Conservation (phyloP, 2,888 invertebrate species). For the Dione juno region DNA sequence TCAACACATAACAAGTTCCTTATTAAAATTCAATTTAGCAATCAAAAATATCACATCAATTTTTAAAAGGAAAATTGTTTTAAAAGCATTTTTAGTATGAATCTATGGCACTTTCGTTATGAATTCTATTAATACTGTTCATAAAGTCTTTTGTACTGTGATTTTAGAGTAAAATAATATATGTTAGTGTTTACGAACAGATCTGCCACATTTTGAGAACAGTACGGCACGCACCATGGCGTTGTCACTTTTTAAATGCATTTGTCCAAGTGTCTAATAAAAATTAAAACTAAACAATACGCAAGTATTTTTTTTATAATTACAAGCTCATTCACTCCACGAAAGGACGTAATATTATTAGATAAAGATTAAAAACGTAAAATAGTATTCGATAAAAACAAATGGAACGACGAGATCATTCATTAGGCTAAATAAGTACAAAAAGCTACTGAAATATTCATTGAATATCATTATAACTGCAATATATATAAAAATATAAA, state of each 20-base stretch:
- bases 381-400: not conserved
- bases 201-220: not conserved
- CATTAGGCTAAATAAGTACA: constrained; percentile 16
- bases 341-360: not conserved
- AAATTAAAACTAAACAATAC: not conserved
- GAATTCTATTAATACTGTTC: constrained; percentile 64
- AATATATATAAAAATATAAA: not conserved
- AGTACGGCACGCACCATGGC: not conserved
- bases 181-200: not conserved
- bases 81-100: constrained; percentile 28
- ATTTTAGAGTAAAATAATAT: constrained; percentile 6
- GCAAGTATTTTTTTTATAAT: not conserved
- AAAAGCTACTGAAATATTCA: not conserved
- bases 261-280: not conserved
- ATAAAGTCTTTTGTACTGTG: constrained; percentile 58
- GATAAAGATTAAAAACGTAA: not conserved
- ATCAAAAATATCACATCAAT: constrained; percentile 23
- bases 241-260: not conserved
- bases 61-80: not conserved
- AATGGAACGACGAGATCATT: constrained; percentile 13
- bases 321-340: not conserved
- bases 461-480: not conserved
- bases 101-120: constrained; percentile 64
- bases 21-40: not conserved
- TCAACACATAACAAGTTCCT: not conserved